Percentiles rank a stretch among this genome's conserved stretches.
Conservation (phyloP, 2,888 invertebrate species). For the Dichetophora obliterata region DNA sequence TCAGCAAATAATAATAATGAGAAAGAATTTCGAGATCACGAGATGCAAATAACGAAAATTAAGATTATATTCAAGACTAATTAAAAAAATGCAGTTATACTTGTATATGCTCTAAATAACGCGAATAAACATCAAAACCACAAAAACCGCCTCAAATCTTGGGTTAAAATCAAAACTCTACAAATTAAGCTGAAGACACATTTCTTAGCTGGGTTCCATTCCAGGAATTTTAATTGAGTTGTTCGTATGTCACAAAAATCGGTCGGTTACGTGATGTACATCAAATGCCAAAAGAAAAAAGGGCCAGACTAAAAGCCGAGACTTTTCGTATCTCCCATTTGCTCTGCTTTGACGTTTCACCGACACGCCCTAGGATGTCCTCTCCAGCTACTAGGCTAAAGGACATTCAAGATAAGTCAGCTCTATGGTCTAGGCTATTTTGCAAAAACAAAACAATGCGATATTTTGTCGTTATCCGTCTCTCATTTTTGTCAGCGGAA, state of each 20-base stretch:
- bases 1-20: too few relatives aligned
- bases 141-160: slow-evolving; percentile 17
- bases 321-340: background rate
- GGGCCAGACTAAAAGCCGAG: background rate
- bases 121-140: slow-evolving; percentile 27
- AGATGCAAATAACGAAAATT: too few relatives aligned
- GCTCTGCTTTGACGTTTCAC: slow-evolving; percentile 20
- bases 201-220: background rate
- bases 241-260: slow-evolving; percentile 43
- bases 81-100: background rate
- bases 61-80: too few relatives aligned
- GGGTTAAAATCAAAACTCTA: background rate
- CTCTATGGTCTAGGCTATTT: background rate
- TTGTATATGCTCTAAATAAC: background rate
- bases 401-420: background rate
- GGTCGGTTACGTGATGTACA: slow-evolving; percentile 22
- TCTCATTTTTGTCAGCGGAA: slow-evolving; percentile 32
- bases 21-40: too few relatives aligned
- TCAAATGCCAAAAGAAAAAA: background rate
- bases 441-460: background rate
- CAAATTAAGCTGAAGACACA: slow-evolving; percentile 3
- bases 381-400: background rate
- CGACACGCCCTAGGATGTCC: slow-evolving; percentile 14
- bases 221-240: slow-evolving; percentile 61
- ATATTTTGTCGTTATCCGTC: slow-evolving; percentile 16